Base-by-base conservation (phyloP, 2,113 vertebrate species). In the Puffinus mauretanicus region DNA sequence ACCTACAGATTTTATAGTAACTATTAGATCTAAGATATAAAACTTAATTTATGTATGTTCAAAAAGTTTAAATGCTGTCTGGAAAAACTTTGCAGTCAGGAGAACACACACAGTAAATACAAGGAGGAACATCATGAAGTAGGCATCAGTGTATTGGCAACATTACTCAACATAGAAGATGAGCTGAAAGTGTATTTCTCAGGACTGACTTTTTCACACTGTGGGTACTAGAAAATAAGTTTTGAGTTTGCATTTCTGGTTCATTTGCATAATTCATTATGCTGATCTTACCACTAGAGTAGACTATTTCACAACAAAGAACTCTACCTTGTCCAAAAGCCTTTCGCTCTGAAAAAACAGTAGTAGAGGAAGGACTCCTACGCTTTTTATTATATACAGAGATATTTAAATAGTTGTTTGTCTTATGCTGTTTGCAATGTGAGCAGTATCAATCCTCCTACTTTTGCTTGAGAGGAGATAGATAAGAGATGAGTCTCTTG, bases 1-100 rank as follows among this genome's bases (percentile, higher is more conserved):
- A 89, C 90, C 62, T 95, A 92, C 90, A 96, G 84, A 89, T 96
- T 98, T 98, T 97, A 96, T 97, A 97, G 93, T 95, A 95, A 97
- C 90, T 95, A 96, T 96, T 97, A 95, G 73, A 61, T 67, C 82
- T 64, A 91, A 96, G 96, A 64, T 91, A 85, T 71, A 94, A 96
- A 90, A 83, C 77, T 86, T 96, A 93, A 97, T 97, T 98, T 97
- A 94, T 81, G 55, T 75, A 64, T 90, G 95, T 70, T 96, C 82
- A 88, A 95, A 88, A 94, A 70, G 49, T 94, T 97, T 97, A 83
- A 92, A 92, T 17, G 55, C 46, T 78, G 29, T 88, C 82, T 85
- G 58, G 67, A 95, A 94, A 83, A 96, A 92, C 87, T 91, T 97
- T 81, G 47, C 12, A 88, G 91, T 69, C 82, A 72, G 58, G 81